A percentile compares a stretch with the other conserved stretches of the same genome.
These are phyloP conservation scores for Drosophila kambysellisi DNA, from an alignment of 2,888 invertebrate species.

Conservation along the genomic window DNA sequence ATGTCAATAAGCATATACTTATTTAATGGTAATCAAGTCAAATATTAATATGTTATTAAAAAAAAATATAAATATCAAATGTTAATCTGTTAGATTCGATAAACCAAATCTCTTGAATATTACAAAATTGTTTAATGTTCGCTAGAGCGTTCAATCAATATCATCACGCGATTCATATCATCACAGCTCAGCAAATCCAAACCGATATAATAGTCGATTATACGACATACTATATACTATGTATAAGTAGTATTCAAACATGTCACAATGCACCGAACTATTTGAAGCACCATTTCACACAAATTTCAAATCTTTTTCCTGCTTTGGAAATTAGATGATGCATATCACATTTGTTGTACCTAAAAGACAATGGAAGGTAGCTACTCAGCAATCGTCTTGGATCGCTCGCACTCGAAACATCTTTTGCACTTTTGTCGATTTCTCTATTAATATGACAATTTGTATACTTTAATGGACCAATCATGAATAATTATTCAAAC, in stretches of 20 bases:
- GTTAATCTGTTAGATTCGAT: slow-evolving; percentile 10
- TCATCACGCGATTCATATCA: slow-evolving; percentile 65
- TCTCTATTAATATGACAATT: slow-evolving; percentile 26
- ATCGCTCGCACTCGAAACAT: slow-evolving; percentile 45
- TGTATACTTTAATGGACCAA: slow-evolving; percentile 72
- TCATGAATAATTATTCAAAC: slow-evolving; percentile 29
- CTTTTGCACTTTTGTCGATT: slow-evolving; percentile 43
- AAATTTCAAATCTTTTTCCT: slow-evolving; percentile 29
- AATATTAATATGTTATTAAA: slow-evolving; percentile 2
- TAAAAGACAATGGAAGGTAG: slow-evolving; percentile 15
- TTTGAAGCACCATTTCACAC: slow-evolving; percentile 41
- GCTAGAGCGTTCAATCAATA: slow-evolving; percentile 35
- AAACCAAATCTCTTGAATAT: slow-evolving; percentile 9
- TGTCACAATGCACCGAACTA: slow-evolving; percentile 42
- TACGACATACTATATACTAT: neutral
- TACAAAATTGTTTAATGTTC: slow-evolving; percentile 33
- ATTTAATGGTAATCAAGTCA: slow-evolving; percentile 10
- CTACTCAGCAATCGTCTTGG: slow-evolving; percentile 43
- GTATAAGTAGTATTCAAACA: slow-evolving; percentile 13
- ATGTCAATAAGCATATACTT: slow-evolving; percentile 13
- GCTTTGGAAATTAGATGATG: slow-evolving; percentile 41
- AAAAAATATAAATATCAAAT: slow-evolving; percentile 20
- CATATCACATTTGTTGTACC: slow-evolving; percentile 63
- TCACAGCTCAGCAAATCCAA: slow-evolving; percentile 45
- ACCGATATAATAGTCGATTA: slow-evolving; percentile 11